Evolutionary conservation across 1,140 invertebrate genomes (phyloP), one percentile per base, ranked within the genome.

Genomic region (Drosophila nigrodunni): DNA sequence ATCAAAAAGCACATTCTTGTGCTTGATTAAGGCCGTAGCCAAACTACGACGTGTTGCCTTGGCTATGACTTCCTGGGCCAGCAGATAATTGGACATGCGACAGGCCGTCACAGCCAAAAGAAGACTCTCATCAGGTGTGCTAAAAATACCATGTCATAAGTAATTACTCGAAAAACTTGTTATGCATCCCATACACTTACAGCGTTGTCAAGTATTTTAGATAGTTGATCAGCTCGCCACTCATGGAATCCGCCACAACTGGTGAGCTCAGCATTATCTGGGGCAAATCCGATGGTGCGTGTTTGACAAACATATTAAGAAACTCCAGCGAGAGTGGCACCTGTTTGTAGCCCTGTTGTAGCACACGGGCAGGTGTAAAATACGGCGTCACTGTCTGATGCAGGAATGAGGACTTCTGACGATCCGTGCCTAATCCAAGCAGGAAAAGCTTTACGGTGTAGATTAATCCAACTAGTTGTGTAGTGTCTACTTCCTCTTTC

Each of bases 1-100:
- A 41, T 92, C 91, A 9, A 92, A 92, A 9, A 92, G 71, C 13
- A 92, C 91, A 41, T 92, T 92, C 70, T 92, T 92, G 43, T 92
- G 80, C 52, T 78, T 75, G 10, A 92, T 92, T 1, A 92, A n/a
- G 9, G 90, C 82, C n/a, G 76, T 74, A 18, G 91, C 91, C 11
- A 92, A 59, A 34, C 57, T 77, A 2, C 80, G 81, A 21, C 91
- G 74, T 5, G 68, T 78, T 6, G 85, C 77, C 54, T 81, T 88
- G 3, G 85, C 52, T 10, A 92, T 67, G 11, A 79, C 62, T 50
- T 92, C 90, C 71, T 92, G 83, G 39, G 91, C 88, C 37, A 92
- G 71, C 46, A 92, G 47, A 73, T 92, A 92, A 39, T 92, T 92
- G 0, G 91, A 92, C 90, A 92, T 92, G 41, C 91, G 90, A 43